phyloP scores from a whole-genome alignment of 2,888 invertebrate genomes.

The Perizoma flavofasciatum region DNA sequence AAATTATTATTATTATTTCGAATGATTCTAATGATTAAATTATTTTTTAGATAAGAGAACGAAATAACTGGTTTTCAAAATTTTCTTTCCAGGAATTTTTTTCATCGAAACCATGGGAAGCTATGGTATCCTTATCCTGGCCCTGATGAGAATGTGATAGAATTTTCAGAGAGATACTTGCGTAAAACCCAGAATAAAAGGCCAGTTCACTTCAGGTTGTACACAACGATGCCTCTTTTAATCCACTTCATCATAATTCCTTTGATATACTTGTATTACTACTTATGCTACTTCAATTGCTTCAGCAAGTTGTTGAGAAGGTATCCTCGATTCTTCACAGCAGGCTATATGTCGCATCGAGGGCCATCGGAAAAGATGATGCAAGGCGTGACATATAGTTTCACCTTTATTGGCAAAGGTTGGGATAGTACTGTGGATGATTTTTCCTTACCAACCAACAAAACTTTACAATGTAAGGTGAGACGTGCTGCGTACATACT shows the following conservation, averaged over 20 bases:
- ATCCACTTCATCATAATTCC: constrained; percentile 54
- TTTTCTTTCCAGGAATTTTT: constrained; percentile 54
- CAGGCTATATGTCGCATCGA: constrained; percentile 55
- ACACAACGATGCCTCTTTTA: constrained; percentile 52
- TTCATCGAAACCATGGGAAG: constrained; percentile 50
- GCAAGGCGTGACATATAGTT: constrained; percentile 49
- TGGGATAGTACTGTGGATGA: constrained; percentile 43
- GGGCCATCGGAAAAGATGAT: constrained; percentile 56
- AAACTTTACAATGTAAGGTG: constrained; percentile 51
- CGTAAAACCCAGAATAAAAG: constrained; percentile 46
- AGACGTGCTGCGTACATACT: no score
- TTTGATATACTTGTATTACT: constrained; percentile 51
- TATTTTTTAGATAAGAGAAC: no score
- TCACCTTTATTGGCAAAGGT: constrained; percentile 55
- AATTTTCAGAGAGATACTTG: constrained; percentile 57
- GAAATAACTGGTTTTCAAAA: neutral
- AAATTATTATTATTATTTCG: no score
- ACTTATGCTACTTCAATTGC: constrained; percentile 51
- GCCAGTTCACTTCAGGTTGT: constrained; percentile 50
- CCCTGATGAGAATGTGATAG: constrained; percentile 49
- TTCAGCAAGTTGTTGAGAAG: constrained; percentile 54
- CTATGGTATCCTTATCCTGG: constrained; percentile 62
- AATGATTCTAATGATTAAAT: no score
- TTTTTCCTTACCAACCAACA: constrained; percentile 36
- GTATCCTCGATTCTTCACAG: constrained; percentile 53